These are phyloP conservation scores for Elgonia sp. DNA, from an alignment of 2,888 invertebrate genomes.

Conservation along the genomic window DNA sequence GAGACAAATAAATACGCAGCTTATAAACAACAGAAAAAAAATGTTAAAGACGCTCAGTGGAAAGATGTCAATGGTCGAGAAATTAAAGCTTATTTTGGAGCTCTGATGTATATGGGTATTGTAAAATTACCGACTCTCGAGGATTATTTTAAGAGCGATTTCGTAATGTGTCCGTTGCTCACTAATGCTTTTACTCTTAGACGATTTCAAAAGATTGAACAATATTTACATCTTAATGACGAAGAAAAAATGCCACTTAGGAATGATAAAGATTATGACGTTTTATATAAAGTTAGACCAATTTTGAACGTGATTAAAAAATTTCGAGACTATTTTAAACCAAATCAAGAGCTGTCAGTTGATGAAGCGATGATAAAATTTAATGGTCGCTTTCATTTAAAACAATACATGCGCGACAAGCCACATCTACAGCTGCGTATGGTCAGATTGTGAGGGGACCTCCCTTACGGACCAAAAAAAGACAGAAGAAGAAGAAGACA, in stretches of 20 bases:
- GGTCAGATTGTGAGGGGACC: too few relatives aligned
- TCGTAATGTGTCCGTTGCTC: slow-evolving; percentile 15
- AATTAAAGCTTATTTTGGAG: slow-evolving; percentile 31
- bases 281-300: background rate
- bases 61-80: background rate
- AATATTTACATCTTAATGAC: slow-evolving; percentile 29
- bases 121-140: slow-evolving; percentile 6
- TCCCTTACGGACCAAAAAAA: too few relatives aligned
- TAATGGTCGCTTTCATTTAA: background rate
- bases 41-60: background rate
- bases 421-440: too few relatives aligned
- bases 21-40: slow-evolving; percentile 7
- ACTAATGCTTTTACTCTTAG: slow-evolving; percentile 13
- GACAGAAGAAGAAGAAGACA: too few relatives aligned
- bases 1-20: slow-evolving; percentile 25
- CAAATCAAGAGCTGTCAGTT: background rate
- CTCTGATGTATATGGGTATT: slow-evolving; percentile 17
- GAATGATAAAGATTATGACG: background rate
- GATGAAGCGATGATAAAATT: background rate
- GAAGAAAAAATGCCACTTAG: background rate
- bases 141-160: slow-evolving; percentile 7
- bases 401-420: background rate
- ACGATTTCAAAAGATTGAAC: slow-evolving; percentile 29
- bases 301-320: background rate
- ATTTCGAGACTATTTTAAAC: background rate